Conservation (phyloP, 1,140 invertebrate species). For the Lordiphosa stackelbergi region DNA sequence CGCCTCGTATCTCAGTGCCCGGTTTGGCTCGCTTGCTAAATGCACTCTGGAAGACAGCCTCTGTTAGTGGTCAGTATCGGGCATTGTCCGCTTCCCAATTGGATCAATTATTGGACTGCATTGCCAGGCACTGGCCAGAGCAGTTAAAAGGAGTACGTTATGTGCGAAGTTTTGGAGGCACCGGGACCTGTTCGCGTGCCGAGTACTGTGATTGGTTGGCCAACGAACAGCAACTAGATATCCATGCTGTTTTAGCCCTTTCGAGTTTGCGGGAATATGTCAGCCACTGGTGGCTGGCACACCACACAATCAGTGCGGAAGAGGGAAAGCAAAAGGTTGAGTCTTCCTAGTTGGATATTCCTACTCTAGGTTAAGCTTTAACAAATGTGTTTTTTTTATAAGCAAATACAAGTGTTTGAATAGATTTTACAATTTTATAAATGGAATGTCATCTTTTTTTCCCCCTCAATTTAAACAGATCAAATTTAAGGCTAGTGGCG, state of each 20-base stretch:
- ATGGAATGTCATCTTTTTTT: not conserved
- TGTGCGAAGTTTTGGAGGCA: constrained; percentile 52
- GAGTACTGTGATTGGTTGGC: constrained; percentile 53
- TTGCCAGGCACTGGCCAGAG: constrained; percentile 50
- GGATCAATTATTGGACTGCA: constrained; percentile 51
- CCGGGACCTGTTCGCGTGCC: constrained; percentile 30
- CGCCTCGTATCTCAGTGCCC: constrained; percentile 49
- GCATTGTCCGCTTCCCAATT: constrained; percentile 36
- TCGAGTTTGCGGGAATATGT: constrained; percentile 60
- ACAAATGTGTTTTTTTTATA: constrained; percentile 23
- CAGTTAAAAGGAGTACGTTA: constrained; percentile 43
- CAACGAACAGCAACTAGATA: constrained; percentile 43
- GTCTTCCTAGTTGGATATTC: constrained; percentile 1
- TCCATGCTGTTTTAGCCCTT: constrained; percentile 44
- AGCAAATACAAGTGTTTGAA: constrained; percentile 2
- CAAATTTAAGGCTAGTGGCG: too few relatives aligned
- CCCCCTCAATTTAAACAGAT: too few relatives aligned
- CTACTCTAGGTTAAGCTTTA: constrained; percentile 19
- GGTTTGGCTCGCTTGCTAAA: constrained; percentile 60
- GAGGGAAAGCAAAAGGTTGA: not conserved
- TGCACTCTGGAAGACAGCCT: constrained; percentile 57
- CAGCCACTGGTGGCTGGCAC: constrained; percentile 50
- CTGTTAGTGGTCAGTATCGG: constrained; percentile 28
- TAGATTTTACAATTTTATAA: constrained; percentile 16
- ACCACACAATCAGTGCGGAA: constrained; percentile 4